Evolutionary conservation across 1,140 invertebrate species (phyloP), one percentile per base, ranked within the genome.

Genomic region (Drosophila lowei): DNA sequence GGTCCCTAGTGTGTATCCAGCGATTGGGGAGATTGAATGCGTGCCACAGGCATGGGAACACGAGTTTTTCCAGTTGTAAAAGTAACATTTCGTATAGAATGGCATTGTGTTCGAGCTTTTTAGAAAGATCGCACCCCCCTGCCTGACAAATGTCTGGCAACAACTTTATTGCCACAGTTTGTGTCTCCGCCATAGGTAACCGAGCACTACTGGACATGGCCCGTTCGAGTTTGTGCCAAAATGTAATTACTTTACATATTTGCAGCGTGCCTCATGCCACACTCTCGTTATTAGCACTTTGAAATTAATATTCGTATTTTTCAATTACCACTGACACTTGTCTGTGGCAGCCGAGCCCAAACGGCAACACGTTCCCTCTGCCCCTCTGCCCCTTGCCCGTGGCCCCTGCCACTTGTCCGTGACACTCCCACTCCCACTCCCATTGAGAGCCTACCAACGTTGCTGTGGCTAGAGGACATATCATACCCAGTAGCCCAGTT

Each of bases 321-420:
- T 86, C 83, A 86, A 86, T 88, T 86, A 86, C 83, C 67, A 76
- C 83, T 83, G 83, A 86, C 83, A 88, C 83, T 86, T 88, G 78
- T 86, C 83, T 79, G 83, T 70, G 73, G 59, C 81, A 71, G 73
- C 74, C 81, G 55, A 65, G 68, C 83, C 68, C 77, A 73, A 62
- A 58, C 48, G 48, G 64, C 18, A 62, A 11, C n/a, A 34, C 16
- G 25, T 28, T 28, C 25, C 25, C 1, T 28, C 25, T 28, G 18
- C 43, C 48, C 8, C 21, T 4, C n/a, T 4, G 2, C 41, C 9
- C 15, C 41, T 34, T 2, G n/a, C 21, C n/a, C 53, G 4, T 25
- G 28, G 16, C 34, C 28, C 2, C 44, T 13, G 23, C 28, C 28
- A 28, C 43, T 54, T 7, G 23, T 38, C 43, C 13, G 13, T 5